Conservation (phyloP, 2,797 vertebrate genomes). For the Eulemur rubriventer region DNA sequence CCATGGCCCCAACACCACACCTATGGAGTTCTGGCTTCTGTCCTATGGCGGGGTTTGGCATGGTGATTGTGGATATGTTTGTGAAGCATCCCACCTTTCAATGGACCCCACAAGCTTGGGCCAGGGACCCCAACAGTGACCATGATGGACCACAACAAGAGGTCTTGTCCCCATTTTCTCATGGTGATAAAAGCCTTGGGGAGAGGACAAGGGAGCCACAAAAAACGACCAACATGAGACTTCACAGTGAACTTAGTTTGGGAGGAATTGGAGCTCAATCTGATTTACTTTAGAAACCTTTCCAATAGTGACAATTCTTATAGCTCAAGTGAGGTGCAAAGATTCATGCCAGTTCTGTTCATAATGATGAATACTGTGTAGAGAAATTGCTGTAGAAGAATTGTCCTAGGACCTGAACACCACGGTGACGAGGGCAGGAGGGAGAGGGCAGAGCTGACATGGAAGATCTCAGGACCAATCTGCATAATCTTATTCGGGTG, state of each 20-base stretch:
- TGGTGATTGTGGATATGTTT: neutral
- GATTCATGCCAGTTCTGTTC: neutral
- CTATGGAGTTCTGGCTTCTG: neutral
- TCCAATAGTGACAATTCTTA: neutral
- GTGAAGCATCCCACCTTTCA: neutral
- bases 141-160: neutral
- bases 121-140: neutral
- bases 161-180: neutral
- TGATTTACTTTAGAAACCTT: conserved; percentile 40
- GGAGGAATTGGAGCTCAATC: neutral
- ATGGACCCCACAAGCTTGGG: neutral
- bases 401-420: neutral
- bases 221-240: neutral
- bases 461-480: neutral
- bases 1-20: neutral
- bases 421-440: neutral
- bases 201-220: neutral
- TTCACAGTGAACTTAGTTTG: neutral
- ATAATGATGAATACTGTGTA: neutral
- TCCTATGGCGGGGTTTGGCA: neutral
- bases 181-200: neutral
- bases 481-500: neutral
- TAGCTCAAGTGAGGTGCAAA: neutral
- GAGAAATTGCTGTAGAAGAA: neutral
- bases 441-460: neutral